These are phyloP conservation scores for Premnoplex brunnescens DNA, from an alignment of 2,797 vertebrate species.

Conservation along the genomic window DNA sequence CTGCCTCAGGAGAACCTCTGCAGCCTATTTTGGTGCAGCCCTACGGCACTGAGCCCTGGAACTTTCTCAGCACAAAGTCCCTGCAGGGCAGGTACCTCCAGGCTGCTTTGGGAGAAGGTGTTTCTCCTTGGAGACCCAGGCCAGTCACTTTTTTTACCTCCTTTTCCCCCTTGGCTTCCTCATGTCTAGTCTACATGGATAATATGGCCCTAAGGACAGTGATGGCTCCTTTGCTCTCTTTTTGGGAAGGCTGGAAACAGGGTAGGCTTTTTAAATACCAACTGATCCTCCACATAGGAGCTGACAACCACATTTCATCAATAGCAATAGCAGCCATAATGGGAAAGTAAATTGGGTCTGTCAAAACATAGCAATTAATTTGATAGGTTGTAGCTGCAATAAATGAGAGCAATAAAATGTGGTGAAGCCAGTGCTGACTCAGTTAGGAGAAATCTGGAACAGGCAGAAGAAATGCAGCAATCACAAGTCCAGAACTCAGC, in stretches of 20 bases:
- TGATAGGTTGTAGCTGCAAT: conserved; percentile 18
- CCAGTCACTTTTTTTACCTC: background rate
- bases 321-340: conserved; percentile 1
- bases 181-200: background rate
- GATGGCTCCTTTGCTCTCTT: background rate
- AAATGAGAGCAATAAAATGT: conserved; percentile 46
- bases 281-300: background rate
- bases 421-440: conserved; percentile 23
- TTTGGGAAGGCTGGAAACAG: background rate
- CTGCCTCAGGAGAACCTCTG: background rate
- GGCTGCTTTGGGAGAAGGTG: background rate
- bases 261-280: background rate
- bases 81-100: background rate
- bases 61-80: background rate
- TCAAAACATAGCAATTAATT: conserved; percentile 61
- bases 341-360: conserved; percentile 42
- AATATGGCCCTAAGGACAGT: background rate
- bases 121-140: background rate
- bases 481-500: background rate
- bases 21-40: background rate
- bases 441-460: conserved; percentile 11
- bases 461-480: background rate
- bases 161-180: background rate
- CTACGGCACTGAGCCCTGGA: accelerated
- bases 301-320: background rate